Base-by-base conservation (phyloP, 2,113 vertebrate species). In the Sorex araneus region DNA sequence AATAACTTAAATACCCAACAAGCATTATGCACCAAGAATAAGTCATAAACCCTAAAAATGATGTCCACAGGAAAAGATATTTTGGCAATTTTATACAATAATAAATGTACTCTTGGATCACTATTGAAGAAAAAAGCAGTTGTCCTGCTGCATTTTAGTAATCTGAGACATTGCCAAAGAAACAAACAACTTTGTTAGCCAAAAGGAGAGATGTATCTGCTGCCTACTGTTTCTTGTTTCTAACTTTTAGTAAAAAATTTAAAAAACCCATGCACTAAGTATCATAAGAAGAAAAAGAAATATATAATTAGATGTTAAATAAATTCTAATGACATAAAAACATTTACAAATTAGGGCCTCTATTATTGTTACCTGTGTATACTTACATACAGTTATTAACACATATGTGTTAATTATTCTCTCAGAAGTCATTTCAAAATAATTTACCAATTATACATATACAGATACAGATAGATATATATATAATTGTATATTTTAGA, bases 401-500 rank as follows among this genome's bases (percentile, higher is more conserved):
- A 66, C 64, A 66, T 30, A 11, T 66, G 28, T 28, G 8, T 23
- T 30, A 28, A 12, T 12, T 47, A 2, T 19, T 84, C 9, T 84
- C 64, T 34, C 40, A 40, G 86, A 81, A 30, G 71, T 83, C 19
- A 77, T 78, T 95, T 90, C 9, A 57, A 90, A 54, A 1, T 50
- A 50, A 50, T 50, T 67, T n/a, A n/a, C n/a, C n/a, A n/a, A n/a
- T n/a, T n/a, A n/a, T n/a, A n/a, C n/a, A n/a, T n/a, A n/a, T n/a
- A n/a, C n/a, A n/a, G n/a, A n/a, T n/a, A n/a, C n/a, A n/a, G 45
- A 63, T 71, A 90, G 90, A 79, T 40, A 69, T 77, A 91, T 69
- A 60, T 43, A 21, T 78, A 36, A 71, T 27, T 12, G 40, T 30
- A 16, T 82, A 88, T 77, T 64, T 83, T 64, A 27, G 47, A 73